These are phyloP conservation scores for Pangasius sanitwongsei DNA, from an alignment of 2,797 vertebrate species.

Conservation along the genomic window DNA sequence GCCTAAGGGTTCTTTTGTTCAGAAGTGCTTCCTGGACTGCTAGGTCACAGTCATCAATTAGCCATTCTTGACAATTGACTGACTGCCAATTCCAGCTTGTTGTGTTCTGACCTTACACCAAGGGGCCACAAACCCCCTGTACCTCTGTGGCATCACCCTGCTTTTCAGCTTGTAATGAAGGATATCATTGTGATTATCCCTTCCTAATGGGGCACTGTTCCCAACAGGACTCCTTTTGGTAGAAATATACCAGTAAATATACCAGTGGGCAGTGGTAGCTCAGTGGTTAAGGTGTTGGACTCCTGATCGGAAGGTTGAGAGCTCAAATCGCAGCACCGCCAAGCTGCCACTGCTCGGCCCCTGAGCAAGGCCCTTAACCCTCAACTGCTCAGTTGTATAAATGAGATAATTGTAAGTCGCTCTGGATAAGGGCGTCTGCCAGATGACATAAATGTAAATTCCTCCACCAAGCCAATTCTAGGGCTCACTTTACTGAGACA, in stretches of 20 bases:
- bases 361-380: no score
- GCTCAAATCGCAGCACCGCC: no score
- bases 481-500: neutral
- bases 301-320: no score
- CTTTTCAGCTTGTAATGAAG: neutral
- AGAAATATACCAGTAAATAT: neutral
- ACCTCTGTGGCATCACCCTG: neutral
- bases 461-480: neutral
- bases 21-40: neutral
- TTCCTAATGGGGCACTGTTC: neutral
- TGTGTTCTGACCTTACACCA: neutral
- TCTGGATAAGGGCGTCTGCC: no score
- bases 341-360: no score
- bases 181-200: neutral
- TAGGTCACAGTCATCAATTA: neutral
- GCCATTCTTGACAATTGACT: neutral
- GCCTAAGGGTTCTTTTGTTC: neutral
- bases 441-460: neutral
- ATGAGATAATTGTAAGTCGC: no score
- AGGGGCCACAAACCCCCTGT: neutral
- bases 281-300: no score
- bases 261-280: no score
- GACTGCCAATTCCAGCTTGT: neutral
- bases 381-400: no score
- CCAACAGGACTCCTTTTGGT: neutral